Evolutionary conservation across 2,797 vertebrate genomes (phyloP), one percentile per base, ranked within the genome.

Genomic region (Ispidina picta): DNA sequence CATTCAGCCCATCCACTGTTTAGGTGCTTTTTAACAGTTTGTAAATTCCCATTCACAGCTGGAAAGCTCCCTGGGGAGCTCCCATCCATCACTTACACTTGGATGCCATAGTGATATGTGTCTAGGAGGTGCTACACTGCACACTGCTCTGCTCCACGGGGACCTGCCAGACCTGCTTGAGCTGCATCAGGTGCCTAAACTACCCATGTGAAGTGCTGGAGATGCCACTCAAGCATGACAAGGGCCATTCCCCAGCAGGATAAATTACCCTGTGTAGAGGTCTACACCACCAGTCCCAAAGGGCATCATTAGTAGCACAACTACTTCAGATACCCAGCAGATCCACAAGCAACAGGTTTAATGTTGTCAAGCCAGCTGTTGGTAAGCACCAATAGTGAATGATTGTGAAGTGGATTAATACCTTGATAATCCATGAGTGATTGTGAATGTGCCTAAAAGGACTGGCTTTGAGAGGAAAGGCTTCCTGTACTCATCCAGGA

Each of bases 1-100:
- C 1, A 0, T 55, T 52, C 70, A 86, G 26, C 7, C 23, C 46
- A 56, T 41, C 52, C 55, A 29, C 33, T n/a, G 23, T 48, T 82
- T 17, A 82, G 49, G 49, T 64, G 56, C n/a, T 74, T 83, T 66
- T 49, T 26, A 66, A 23, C 37, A 44, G 48, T 52, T 60, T 49
- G 18, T 58, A 49, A 85, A 83, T 60, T 92, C 65, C 54, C 62
- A 49, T 28, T 84, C 56, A 52, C 64, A 64, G 64, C 49, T 3
- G 4, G 89, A 79, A 85, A 62, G 23, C 3, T 43, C 72, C 37
- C 56, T 12, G 15, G 29, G 55, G 58, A 43, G 19, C 39, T 54
- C 39, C 54, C 11, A n/a, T 14, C 6, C 0, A 1, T 51, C 0
- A 0, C 37, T 39, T 60, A 52, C 20, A 19, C 43, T 17, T 48